Evolutionary conservation across 2,113 vertebrate species (phyloP), one percentile per base, ranked within the genome.

Genomic region (Hoplias malabaricus): DNA sequence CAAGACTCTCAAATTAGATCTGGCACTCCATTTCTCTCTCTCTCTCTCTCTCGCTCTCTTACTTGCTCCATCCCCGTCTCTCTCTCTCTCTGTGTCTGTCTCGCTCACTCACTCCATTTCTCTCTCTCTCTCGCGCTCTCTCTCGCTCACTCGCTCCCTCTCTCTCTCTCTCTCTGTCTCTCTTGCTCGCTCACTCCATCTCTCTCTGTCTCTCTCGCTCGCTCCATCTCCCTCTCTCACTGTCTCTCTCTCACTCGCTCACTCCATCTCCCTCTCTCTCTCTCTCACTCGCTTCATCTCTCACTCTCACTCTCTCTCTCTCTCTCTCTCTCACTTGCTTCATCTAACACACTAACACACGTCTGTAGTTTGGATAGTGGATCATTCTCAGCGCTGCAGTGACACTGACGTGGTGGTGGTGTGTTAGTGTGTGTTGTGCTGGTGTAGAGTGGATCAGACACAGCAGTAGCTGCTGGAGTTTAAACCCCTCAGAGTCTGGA

Each of bases 1-100:
- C 61, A 57, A 31, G 38, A 40, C 48, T n/a, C n/a, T n/a, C 10
- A 57, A 69, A 40, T 76, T 73, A 79, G 54, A 76, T 76, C 65
- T 27, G 21, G 12, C 36, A 61, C 29, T 69, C 53, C 40, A 12
- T 34, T 21, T 2, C 16, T 46, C 9, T 46, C 3, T 10, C 63
- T 31, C 74, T 76, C 19, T 14, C 34, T 69, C 19, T 43, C 54
- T 73, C 40, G 13, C 31, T 61, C 70, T 61, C 70, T 61, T 19
- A 29, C 40, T 46, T n/a, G n/a, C n/a, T n/a, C 40, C 19, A 3
- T 13, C 25, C 21, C 5, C 9, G 7, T 63, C 27, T 12, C 57
- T 74, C 23, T 53, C 34, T 53, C 42, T n/a, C 29, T 21, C 10
- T 50, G 40, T 34, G 66, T 42, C 69, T 54, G 46, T 34, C 69